Conservation (phyloP, 2,888 invertebrate genomes). For the Eristalinus aeneus region DNA sequence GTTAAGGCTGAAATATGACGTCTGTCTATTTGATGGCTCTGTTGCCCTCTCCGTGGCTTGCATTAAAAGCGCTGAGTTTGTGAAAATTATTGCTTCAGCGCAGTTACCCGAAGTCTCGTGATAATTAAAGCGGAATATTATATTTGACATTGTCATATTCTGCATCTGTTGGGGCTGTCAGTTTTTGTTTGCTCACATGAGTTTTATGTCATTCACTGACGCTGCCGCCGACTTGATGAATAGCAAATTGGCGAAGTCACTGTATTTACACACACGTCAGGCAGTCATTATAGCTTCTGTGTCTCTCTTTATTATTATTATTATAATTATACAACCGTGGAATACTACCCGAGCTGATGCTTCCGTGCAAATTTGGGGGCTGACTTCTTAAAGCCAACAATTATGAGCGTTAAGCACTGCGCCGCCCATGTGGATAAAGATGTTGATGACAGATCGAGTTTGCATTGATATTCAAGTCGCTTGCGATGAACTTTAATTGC, state of each 20-base stretch:
- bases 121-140: constrained; percentile 47
- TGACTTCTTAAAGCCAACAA: constrained; percentile 47
- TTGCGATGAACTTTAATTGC: constrained; percentile 34
- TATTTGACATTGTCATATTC: constrained; percentile 61
- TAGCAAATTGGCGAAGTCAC: constrained; percentile 30
- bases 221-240: constrained; percentile 7
- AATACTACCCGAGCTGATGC: constrained; percentile 47
- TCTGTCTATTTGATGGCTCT: constrained; percentile 40
- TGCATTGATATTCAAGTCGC: constrained; percentile 51
- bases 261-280: constrained; percentile 56
- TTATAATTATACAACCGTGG: constrained; percentile 51
- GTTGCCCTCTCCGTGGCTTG: constrained; percentile 15
- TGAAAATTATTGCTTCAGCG: constrained; percentile 16
- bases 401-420: constrained; percentile 33
- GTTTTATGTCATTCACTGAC: constrained; percentile 11
- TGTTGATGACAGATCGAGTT: constrained; percentile 25
- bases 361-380: constrained; percentile 62
- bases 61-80: constrained; percentile 7
- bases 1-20: background rate
- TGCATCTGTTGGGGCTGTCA: constrained; percentile 42
- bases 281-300: constrained; percentile 46
- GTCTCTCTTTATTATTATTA: constrained; percentile 18
- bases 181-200: background rate
- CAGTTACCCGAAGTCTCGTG: constrained; percentile 50
- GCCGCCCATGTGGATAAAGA: constrained; percentile 19